A percentile compares a stretch with the other conserved stretches of the same genome.
phyloP scores from a whole-genome alignment of 1,140 invertebrate genomes.

The Drosophila murphyi region DNA sequence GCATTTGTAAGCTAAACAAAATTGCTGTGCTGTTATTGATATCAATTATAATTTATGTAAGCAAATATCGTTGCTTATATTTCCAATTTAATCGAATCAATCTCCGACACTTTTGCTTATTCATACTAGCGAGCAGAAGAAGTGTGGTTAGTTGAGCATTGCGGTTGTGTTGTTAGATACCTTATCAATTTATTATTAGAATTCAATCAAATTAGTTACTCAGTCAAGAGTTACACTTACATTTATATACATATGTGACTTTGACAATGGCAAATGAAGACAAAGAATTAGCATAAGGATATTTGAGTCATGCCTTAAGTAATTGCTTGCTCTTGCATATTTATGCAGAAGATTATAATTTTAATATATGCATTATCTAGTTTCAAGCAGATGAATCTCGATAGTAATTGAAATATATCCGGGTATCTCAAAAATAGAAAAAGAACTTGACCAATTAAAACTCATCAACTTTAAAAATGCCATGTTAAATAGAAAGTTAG shows the following conservation, averaged over 20 bases:
- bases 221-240: not conserved
- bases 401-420: too few relatives aligned
- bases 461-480: too few relatives aligned
- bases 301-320: too few relatives aligned
- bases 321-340: too few relatives aligned
- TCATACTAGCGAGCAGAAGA: not conserved
- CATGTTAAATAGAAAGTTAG: too few relatives aligned
- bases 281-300: too few relatives aligned
- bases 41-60: slow-evolving; percentile 63
- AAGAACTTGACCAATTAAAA: too few relatives aligned
- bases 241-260: not conserved
- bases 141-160: not conserved
- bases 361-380: too few relatives aligned
- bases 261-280: too few relatives aligned
- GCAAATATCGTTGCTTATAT: slow-evolving; percentile 27
- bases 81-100: slow-evolving; percentile 14
- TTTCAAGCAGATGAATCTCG: too few relatives aligned
- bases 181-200: not conserved
- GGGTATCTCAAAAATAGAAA: too few relatives aligned
- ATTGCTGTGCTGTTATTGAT: slow-evolving; percentile 10
- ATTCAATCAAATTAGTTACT: not conserved
- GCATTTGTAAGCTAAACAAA: slow-evolving; percentile 71
- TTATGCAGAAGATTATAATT: too few relatives aligned
- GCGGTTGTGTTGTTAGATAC: not conserved
- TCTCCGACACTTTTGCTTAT: not conserved